Conservation (phyloP, 2,113 vertebrate genomes). For the Paratilapia polleni region DNA sequence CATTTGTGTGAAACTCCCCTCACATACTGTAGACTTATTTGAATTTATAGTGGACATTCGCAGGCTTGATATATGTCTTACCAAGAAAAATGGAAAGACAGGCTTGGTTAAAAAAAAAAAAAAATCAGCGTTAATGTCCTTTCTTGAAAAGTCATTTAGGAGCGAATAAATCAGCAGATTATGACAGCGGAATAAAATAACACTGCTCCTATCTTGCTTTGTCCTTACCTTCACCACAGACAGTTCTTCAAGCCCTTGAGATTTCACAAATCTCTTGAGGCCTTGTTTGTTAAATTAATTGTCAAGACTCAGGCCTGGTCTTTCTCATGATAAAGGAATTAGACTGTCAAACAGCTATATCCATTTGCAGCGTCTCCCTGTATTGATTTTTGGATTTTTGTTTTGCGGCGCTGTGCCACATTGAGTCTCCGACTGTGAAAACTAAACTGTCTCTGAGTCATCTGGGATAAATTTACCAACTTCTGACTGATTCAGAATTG, state of each 20-base stretch:
- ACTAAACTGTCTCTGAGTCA: slow-evolving; percentile 37
- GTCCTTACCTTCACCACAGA: background rate
- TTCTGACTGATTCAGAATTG: slow-evolving; percentile 17
- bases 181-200: slow-evolving; percentile 25
- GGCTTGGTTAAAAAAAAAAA: background rate
- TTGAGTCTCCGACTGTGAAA: slow-evolving; percentile 44
- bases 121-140: background rate
- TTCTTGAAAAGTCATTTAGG: slow-evolving; percentile 35
- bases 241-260: slow-evolving; percentile 23
- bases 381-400: slow-evolving; percentile 71
- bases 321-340: slow-evolving; percentile 64
- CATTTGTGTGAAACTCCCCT: slow-evolving; percentile 30
- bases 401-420: slow-evolving; percentile 49
- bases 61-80: background rate
- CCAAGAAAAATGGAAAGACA: background rate
- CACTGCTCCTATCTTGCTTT: background rate
- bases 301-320: slow-evolving; percentile 23
- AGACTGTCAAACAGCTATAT: slow-evolving; percentile 55
- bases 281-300: slow-evolving; percentile 61
- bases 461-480: slow-evolving; percentile 45
- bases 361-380: slow-evolving; percentile 40
- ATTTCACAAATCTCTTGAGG: slow-evolving; percentile 41
- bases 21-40: slow-evolving; percentile 33
- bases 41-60: slow-evolving; percentile 35
- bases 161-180: slow-evolving; percentile 19